These are phyloP conservation scores for Gymnoscopelus microlampas DNA, from an alignment of 2,797 vertebrate species.

Conservation along the genomic window DNA sequence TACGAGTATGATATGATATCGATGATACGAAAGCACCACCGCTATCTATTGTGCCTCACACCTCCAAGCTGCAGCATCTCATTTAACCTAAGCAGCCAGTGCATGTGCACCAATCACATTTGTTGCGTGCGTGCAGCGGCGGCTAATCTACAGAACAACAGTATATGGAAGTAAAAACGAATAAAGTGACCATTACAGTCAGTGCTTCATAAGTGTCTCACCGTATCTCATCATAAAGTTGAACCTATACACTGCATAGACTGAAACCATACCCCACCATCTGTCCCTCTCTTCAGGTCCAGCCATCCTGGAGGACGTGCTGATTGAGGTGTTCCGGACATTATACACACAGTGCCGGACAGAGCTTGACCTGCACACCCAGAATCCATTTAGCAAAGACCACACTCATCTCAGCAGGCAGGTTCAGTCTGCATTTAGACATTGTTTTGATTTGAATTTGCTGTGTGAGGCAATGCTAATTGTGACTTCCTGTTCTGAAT, in stretches of 20 bases:
- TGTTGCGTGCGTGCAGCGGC: no score
- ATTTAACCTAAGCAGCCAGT: no score
- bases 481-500: conserved; percentile 15
- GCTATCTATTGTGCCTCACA: no score
- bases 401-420: conserved; percentile 97
- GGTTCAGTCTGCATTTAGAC: conserved; percentile 16
- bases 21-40: no score
- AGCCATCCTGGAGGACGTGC: conserved; percentile 95
- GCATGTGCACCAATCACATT: no score
- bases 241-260: background rate
- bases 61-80: no score
- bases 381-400: conserved; percentile 94
- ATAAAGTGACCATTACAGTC: no score
- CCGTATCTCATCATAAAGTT: background rate
- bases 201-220: no score
- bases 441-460: background rate
- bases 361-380: conserved; percentile 92
- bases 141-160: no score
- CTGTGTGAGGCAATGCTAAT: background rate
- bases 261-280: background rate
- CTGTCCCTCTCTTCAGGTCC: conserved; percentile 82
- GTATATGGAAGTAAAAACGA: no score
- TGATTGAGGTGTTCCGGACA: conserved; percentile 97
- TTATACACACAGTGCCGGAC: conserved; percentile 93
- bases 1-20: no score